Evolutionary conservation across 2,797 vertebrate species (phyloP), one percentile per base, ranked within the genome.

Genomic region (Poeciliopsis gracilis): DNA sequence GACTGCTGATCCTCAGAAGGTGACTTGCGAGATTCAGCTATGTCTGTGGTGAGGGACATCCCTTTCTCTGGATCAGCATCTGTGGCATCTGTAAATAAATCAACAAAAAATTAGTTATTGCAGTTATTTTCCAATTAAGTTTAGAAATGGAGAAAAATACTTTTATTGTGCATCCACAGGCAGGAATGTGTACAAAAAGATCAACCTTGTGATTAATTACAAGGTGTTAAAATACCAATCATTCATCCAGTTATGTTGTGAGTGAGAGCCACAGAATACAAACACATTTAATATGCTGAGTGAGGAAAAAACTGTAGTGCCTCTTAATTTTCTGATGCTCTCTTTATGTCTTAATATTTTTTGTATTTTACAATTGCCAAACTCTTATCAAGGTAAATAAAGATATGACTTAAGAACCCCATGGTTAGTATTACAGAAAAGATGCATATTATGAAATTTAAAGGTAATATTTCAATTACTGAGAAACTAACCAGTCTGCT

Each of bases 21-120:
- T 4, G 97, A 95, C 89, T 97, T 98, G 79, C 87, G 94, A 87
- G 94, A 88, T 90, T 99, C 98, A 53, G 90, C 41, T 20, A 91
- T 92, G 61, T 97, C 97, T 0, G 96, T 92, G 13, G 96, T 93
- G 84, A 96, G 88, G 78, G 95, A 92, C 59, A 89, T 94, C 53
- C 92, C 94, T 92, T 97, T 99, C 74, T 97, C 97, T 3, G 93
- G 79, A 80, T 98, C 97, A 80, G 89, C 89, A 86, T 99, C 98
- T 69, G 95, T 93, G 84, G 92, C 90, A 93, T 99, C 98, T 99
- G 96, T 89, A 80, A 89, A 93, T 76, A 81, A 88, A 95, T 82
- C 57, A n/a, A 82, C 75, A 91, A 43, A 88, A 0, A 82, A 8
- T 2, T 43, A 77, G 87, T 77, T 73, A 77, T 82, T 78, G 20